phyloP scores from a whole-genome alignment of 2,113 vertebrate genomes.

The Catharus fuscescens region DNA sequence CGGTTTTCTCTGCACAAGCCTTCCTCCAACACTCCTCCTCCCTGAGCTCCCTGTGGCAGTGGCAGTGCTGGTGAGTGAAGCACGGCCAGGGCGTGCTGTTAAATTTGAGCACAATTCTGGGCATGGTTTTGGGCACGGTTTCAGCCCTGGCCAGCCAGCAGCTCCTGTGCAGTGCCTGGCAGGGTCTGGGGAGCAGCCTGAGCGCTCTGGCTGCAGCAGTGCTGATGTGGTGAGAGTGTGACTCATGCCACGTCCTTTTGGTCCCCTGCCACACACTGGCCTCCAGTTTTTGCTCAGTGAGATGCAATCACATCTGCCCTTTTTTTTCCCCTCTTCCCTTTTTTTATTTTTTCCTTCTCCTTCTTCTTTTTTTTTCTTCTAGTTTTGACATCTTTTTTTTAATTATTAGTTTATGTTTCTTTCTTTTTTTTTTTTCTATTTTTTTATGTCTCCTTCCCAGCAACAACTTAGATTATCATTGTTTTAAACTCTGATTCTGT shows the following conservation, averaged over 20 bases:
- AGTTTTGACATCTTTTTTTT: accelerated
- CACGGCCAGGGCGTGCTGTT: background rate
- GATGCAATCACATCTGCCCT: background rate
- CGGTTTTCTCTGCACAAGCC: background rate
- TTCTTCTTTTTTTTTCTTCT: background rate
- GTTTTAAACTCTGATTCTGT: background rate
- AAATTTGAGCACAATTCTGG: background rate
- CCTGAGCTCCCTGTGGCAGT: background rate
- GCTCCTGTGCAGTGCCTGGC: background rate
- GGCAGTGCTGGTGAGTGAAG: background rate
- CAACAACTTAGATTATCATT: background rate
- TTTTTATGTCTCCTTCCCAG: background rate
- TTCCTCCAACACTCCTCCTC: background rate
- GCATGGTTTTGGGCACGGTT: background rate
- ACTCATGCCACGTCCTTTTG: background rate
- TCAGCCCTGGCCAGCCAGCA: accelerated
- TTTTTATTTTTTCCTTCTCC: accelerated
- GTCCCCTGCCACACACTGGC: background rate
- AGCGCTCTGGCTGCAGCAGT: background rate
- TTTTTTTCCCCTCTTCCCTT: accelerated
- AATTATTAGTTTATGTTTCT: accelerated
- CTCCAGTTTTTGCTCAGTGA: background rate
- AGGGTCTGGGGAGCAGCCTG: background rate
- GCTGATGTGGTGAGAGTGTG: background rate
- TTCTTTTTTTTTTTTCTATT: accelerated